Conservation (phyloP, 2,797 vertebrate genomes). For the Anabas testudineus region DNA sequence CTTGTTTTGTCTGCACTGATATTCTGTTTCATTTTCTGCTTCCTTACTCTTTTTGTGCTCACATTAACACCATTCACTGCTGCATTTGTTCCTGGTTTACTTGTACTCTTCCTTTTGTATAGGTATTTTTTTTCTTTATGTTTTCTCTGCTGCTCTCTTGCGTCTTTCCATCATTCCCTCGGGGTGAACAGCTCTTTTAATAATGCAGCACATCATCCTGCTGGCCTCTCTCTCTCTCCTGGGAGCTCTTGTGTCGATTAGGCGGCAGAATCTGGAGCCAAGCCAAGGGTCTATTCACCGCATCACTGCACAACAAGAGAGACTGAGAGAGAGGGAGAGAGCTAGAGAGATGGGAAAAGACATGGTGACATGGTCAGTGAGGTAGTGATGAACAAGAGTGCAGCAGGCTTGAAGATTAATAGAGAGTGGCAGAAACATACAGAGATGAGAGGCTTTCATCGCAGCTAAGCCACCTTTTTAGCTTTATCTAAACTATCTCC, state of each 20-base stretch:
- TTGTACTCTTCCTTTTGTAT: constrained; percentile 13
- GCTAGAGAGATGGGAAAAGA: constrained; percentile 65
- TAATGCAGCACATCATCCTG: constrained; percentile 78
- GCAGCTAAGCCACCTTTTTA: background rate
- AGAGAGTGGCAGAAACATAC: constrained; percentile 29
- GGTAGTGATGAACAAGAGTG: constrained; percentile 58
- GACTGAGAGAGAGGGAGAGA: constrained; percentile 54
- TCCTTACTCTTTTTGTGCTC: constrained; percentile 8
- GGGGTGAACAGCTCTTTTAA: constrained; percentile 75
- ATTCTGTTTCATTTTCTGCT: background rate
- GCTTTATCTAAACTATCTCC: background rate
- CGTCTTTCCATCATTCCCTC: constrained; percentile 50
- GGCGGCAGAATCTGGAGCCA: constrained; percentile 73
- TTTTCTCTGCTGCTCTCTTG: constrained; percentile 39
- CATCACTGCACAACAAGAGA: constrained; percentile 76
- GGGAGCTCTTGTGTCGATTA: constrained; percentile 80
- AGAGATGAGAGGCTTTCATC: constrained; percentile 41
- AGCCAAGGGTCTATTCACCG: constrained; percentile 73
- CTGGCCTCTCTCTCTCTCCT: constrained; percentile 69
- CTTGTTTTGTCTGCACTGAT: constrained; percentile 4
- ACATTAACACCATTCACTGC: constrained; percentile 3
- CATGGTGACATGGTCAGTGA: constrained; percentile 46
- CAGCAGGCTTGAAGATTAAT: constrained; percentile 50
- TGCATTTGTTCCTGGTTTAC: constrained; percentile 10
- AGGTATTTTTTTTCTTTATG: constrained; percentile 33